Base-by-base conservation (phyloP, 2,888 invertebrate species). In the Dolichopus griseipennis region DNA sequence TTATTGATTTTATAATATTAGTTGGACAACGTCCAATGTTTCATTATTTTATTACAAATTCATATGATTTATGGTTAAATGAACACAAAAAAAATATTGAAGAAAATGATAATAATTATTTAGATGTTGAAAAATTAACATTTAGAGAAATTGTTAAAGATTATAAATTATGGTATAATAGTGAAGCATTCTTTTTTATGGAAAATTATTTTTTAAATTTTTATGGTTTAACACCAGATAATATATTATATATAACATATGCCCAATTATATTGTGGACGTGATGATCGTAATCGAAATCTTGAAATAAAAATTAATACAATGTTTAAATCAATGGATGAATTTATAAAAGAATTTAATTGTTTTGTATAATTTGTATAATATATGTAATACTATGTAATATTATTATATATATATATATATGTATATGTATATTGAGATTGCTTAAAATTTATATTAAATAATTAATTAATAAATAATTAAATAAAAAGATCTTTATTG, bases 21-120 rank as follows among this genome's bases (percentile, higher is more conserved):
- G 69, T 75, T 0, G 61, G 74, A n/a, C 71, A 75, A 52, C 75
- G 77, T 2, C 79, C 79, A 5, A 75, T 77, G 8, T 75, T 76
- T 12, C 79, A 79, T 33, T 80, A 78, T 61, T 79, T 78, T 69
- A 76, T 78, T 67, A 77, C 78, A 0, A 75, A 77, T 67, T 77
- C 75, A 2, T 69, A 76, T 61, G 73, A 77, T 41, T 71, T 80
- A 69, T 79, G 79, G 79, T 69, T 72, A 2, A 72, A 73, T 21
- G 64, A 64, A 37, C 64, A n/a, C 7, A 34, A 64, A 64, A 1
- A 15, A 64, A 1, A 15, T n/a, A 37, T 1, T 20, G 34, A 20
- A 20, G 18, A 27, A 27, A 27, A 63, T 27, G 27, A 63, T n/a
- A n/a, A n/a, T n/a, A n/a, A 27, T 64, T 64, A 37, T n/a, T 1